Conservation (phyloP, 2,113 vertebrate genomes). For the Pogonocichla stellata region DNA sequence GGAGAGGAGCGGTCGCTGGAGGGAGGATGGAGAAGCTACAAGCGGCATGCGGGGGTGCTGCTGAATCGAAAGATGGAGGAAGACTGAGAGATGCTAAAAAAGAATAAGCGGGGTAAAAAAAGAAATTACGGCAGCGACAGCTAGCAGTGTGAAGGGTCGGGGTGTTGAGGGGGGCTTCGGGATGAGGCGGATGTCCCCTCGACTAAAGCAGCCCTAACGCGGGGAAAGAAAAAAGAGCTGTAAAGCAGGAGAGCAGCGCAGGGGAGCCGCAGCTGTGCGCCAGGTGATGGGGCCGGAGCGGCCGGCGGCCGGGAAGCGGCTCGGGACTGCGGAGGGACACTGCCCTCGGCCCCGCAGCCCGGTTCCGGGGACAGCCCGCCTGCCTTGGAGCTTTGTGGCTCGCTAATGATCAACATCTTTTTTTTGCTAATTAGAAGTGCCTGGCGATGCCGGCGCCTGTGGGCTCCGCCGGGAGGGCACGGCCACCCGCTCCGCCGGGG, state of each 20-base stretch:
- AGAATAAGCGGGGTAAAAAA: accelerated
- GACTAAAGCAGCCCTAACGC: background rate
- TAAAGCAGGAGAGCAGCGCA: background rate
- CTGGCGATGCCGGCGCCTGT: background rate
- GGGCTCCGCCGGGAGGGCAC: background rate
- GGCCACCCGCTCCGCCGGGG: background rate
- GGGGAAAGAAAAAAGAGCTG: accelerated
- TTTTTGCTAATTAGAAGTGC: background rate
- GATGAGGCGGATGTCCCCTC: background rate
- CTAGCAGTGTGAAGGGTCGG: background rate
- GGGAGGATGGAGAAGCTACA: background rate
- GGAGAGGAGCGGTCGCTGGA: background rate
- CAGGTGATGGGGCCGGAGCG: background rate
- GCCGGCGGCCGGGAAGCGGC: background rate
- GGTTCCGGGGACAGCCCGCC: background rate
- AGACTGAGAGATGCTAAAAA: background rate
- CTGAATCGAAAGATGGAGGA: background rate
- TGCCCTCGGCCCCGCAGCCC: background rate
- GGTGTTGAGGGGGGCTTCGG: background rate
- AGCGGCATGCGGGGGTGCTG: background rate
- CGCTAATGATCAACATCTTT: background rate
- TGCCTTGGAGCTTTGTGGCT: background rate
- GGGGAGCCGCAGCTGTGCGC: background rate
- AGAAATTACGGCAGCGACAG: background rate
- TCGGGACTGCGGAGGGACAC: background rate